Evolutionary conservation across 2,113 vertebrate species (phyloP).

Genomic region (Holacanthus passer): DNA sequence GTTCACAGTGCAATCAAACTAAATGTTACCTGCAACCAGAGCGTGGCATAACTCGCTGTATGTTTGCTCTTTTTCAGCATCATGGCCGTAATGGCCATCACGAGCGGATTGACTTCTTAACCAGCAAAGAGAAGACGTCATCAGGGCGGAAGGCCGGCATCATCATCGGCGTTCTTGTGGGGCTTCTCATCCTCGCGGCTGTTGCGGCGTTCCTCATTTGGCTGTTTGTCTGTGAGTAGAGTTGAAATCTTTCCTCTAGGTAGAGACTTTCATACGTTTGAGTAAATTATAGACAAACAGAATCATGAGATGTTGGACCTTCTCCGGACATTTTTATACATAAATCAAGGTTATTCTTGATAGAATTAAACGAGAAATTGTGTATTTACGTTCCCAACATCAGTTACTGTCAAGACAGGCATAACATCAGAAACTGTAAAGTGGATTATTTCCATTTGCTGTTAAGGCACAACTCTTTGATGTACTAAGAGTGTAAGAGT

Average conservation of each 20-base stretch:
- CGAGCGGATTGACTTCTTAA: conserved; percentile 78
- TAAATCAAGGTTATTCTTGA: conserved; percentile 27
- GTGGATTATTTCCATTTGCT: conserved; percentile 55
- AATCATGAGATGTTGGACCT: neutral
- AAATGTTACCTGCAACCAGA: neutral
- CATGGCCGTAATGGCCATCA: conserved; percentile 63
- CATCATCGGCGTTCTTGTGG: conserved; percentile 70
- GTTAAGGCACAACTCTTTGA: conserved; percentile 64
- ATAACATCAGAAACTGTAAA: conserved; percentile 44
- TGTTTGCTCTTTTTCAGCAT: conserved; percentile 9
- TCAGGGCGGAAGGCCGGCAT: conserved; percentile 55
- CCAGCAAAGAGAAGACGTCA: conserved; percentile 61
- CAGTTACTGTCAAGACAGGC: conserved; percentile 31
- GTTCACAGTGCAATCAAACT: neutral
- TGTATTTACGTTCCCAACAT: conserved; percentile 40
- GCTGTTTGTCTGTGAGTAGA: conserved; percentile 80
- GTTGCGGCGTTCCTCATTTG: conserved; percentile 81
- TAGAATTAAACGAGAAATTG: conserved; percentile 32
- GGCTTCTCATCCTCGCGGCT: conserved; percentile 67
- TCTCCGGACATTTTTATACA: conserved; percentile 7
- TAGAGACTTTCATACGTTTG: conserved; percentile 15
- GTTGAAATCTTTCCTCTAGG: neutral
- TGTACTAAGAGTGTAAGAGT: conserved; percentile 47
- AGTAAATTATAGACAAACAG: neutral
- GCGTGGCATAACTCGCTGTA: neutral